phyloP scores from a whole-genome alignment of 2,888 invertebrate genomes.

The Nomada goodeniana region DNA sequence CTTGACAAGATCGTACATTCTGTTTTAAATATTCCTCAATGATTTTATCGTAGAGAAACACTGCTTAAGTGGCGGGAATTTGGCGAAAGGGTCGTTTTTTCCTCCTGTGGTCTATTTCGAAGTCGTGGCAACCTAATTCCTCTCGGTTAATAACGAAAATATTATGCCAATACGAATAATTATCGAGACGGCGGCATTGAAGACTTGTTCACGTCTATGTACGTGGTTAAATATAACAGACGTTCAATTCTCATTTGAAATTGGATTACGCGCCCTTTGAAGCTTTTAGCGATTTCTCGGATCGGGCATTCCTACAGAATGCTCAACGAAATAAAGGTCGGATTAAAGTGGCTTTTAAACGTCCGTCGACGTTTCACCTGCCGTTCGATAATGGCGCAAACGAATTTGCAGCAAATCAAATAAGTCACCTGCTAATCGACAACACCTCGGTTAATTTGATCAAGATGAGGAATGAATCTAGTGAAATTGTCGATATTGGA shows the following conservation, averaged over 20 bases:
- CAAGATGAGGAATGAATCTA: neutral
- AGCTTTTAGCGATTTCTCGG: constrained; percentile 34
- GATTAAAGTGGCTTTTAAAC: constrained; percentile 45
- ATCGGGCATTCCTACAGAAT: constrained; percentile 22
- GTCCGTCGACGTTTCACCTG: constrained; percentile 25
- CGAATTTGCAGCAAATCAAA: constrained; percentile 9
- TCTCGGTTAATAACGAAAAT: neutral
- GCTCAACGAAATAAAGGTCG: constrained; percentile 38
- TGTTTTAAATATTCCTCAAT: neutral
- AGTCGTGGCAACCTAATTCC: neutral
- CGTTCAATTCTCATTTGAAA: constrained; percentile 27
- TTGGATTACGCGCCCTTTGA: constrained; percentile 41
- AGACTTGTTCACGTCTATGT: constrained; percentile 20
- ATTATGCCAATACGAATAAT: constrained; percentile 6
- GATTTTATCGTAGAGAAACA: neutral
- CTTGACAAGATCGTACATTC: neutral
- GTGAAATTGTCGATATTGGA: neutral
- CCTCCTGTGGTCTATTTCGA: neutral
- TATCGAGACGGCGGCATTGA: constrained; percentile 1
- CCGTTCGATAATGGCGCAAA: constrained; percentile 27
- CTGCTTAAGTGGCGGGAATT: neutral
- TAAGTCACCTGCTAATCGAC: neutral
- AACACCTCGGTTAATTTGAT: neutral
- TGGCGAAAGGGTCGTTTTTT: neutral
- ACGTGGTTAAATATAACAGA: constrained; percentile 9